A percentile compares a stretch with the other conserved stretches of the same genome.
Conservation (phyloP, 2,113 vertebrate species). For the human region GRCh38 chr5:81511501-81512000, state of each 20-base stretch:
- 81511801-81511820: neutral
- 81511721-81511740: neutral
- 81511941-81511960: neutral
- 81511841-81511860: neutral
- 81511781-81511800: neutral
- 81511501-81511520: neutral
- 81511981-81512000: neutral
- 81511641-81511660: neutral
- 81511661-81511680: neutral
- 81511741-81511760: neutral
- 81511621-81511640: neutral
- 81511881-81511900: conserved; percentile 38
- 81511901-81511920: neutral
- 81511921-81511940: neutral
- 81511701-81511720: neutral
- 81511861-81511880: neutral
- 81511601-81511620: neutral
- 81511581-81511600: neutral
- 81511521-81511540: neutral
- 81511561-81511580: neutral
- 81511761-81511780: neutral
- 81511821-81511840: neutral
- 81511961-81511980: neutral
- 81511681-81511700: neutral
- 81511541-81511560: neutral